Percentiles rank a stretch among this genome's conserved stretches.
Conservation (phyloP, 2,797 vertebrate genomes). For the Buceros bicornis region DNA sequence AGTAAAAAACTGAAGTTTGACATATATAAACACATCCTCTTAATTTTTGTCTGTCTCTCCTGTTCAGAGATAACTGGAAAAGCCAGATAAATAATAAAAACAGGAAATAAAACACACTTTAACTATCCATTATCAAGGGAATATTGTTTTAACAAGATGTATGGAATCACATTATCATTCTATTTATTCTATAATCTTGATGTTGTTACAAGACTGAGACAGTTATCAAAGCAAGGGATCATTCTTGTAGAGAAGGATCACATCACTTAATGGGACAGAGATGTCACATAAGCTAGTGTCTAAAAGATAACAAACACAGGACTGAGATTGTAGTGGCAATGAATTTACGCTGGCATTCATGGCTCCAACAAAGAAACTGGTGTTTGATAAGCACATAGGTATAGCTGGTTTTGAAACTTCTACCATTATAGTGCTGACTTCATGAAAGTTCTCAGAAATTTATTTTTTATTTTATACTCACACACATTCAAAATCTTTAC, state of each 20-base stretch:
- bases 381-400: neutral
- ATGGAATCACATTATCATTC: conserved; percentile 37
- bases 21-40: neutral
- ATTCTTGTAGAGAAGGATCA: neutral
- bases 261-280: conserved; percentile 22
- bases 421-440: neutral
- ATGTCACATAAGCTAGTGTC: conserved; percentile 18
- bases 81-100: neutral
- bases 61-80: neutral
- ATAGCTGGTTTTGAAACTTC: neutral
- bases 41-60: neutral
- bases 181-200: conserved; percentile 58
- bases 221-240: conserved; percentile 46
- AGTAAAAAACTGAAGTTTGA: neutral
- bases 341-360: neutral
- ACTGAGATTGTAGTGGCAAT: neutral
- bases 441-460: neutral
- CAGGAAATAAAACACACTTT: conserved; percentile 11
- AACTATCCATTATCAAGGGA: neutral
- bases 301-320: conserved; percentile 9
- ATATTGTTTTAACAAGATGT: conserved; percentile 22
- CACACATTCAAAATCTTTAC: neutral
- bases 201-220: conserved; percentile 45
- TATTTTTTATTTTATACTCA: neutral
- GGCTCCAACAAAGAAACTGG: neutral